Evolutionary conservation across 1,140 invertebrate genomes (phyloP).

Genomic region (Amyelois transitella): DNA sequence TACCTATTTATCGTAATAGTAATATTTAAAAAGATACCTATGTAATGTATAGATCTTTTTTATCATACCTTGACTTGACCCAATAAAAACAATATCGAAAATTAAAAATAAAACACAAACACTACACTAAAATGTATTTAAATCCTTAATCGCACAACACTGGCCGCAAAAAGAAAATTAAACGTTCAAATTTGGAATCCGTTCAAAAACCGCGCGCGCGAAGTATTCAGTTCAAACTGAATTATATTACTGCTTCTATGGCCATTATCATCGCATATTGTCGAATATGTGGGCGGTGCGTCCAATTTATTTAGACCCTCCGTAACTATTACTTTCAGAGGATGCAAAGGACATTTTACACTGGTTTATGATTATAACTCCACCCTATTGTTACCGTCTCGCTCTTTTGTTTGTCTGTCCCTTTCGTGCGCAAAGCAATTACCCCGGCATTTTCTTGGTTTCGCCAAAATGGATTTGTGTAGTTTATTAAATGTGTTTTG

Average conservation of each 20-base stretch:
- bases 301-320: slow-evolving; percentile 21
- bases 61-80: not conserved
- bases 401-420: slow-evolving; percentile 15
- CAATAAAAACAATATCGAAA: not conserved
- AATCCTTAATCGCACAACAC: not conserved
- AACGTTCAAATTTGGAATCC: slow-evolving; percentile 17
- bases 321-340: not conserved
- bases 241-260: slow-evolving; percentile 56
- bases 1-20: too few relatives aligned
- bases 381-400: slow-evolving; percentile 35
- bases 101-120: not conserved
- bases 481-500: slow-evolving; percentile 19
- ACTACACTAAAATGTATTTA: not conserved
- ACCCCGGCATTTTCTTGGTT: slow-evolving; percentile 29
- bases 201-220: slow-evolving; percentile 26
- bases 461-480: slow-evolving; percentile 2
- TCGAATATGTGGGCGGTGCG: slow-evolving; percentile 54
- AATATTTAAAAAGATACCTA: too few relatives aligned
- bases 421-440: slow-evolving; percentile 26
- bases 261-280: slow-evolving; percentile 58
- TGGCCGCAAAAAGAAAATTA: not conserved
- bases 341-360: slow-evolving; percentile 12
- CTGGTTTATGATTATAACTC: slow-evolving; percentile 24
- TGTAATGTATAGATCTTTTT: too few relatives aligned
- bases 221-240: slow-evolving; percentile 48